Base-by-base conservation (phyloP, 2,888 invertebrate species). In the Bibio marci region DNA sequence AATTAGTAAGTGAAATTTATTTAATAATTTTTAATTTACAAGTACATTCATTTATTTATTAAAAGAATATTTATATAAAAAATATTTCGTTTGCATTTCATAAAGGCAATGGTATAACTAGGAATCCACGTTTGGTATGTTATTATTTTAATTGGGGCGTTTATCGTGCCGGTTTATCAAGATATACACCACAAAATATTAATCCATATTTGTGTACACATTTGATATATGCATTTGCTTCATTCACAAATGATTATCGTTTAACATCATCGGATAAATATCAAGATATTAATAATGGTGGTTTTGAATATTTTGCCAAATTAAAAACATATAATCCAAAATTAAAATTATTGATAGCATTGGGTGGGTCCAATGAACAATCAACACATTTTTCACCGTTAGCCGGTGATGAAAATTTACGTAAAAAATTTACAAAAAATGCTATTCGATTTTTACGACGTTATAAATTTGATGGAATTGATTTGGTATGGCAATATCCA, bases 131-230 rank as follows among this genome's bases (percentile, higher is more conserved):
- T 48, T 77, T 90, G 50, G 87, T 90, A 40, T 90, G 88, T 55
- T 90, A 90, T 63, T 88, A 88, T 67, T 88, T 88, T 33, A 88
- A 88, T 63, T 90, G 90, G 90, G 87, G 87, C 46, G 83, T 88
- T 31, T 88, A 88, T 62, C 69, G 88, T 45, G 87, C 87, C 3
- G 88, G 88, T 38, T 79, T 83, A 5, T 90, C 90, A 35, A 82
- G 85, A 59, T 91, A 87, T 64, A 81, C 80, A 53, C 90, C 91
- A 0, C 85, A 88, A 61, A 90, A 91, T 59, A 91, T 91, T 59
- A 90, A 91, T 68, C 91, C 91, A 1, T 90, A 90, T 57, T 69
- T 91, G 42, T 91, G 91, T 64, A 90, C 90, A 28, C 90, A 91
- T 71, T 71, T 91, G 49, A 75, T 91, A 47, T 91, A 91, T 62